Evolutionary conservation across 2,888 invertebrate species (phyloP), one percentile per base, ranked within the genome.

Genomic region (Drosophila siamana): DNA sequence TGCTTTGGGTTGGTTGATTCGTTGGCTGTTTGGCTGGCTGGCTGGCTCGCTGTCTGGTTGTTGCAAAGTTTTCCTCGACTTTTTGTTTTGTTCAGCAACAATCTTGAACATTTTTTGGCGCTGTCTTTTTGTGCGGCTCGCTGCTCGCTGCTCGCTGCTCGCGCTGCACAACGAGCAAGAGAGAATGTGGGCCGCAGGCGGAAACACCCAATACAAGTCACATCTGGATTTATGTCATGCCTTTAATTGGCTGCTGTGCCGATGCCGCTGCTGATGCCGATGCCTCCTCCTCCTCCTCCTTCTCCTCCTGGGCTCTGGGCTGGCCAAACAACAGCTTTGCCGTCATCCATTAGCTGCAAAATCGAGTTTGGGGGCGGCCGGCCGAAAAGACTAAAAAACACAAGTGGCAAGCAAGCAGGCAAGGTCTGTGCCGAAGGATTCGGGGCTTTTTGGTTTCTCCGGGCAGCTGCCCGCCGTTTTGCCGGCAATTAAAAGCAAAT

Each of bases 181-280:
- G 62, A 63, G 78, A 83, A 85, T 87, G 90, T 86, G 90, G 88
- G 89, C 88, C 88, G 86, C 83, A 90, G 89, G 89, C 90, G 90
- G 91, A 91, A 91, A 92, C 91, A 91, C 92, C 92, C 92, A 91
- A 90, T 91, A 91, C 90, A 90, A 91, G 91, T 90, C 90, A 88
- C 90, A 91, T 90, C 90, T 91, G 90, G 91, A 92, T 92, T 92
- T 92, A 92, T 92, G 90, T 89, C 91, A 89, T 89, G 89, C 85
- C 90, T 91, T 92, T 92, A 92, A 92, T 92, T 92, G 92, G 91
- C 91, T 91, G 89, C 89, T 85, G 88, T 86, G 79, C 87, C 86
- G 81, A 46, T 47, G 57, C 54, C 13, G 19, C 51, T 57, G 89
- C 5, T 85, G 87, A 19, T 86, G 79, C 87, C 86, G 81, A 46